A percentile compares a stretch with the other conserved stretches of the same genome.
Conservation (phyloP, 1,140 invertebrate genomes). For the Metopolophium dirhodum region DNA sequence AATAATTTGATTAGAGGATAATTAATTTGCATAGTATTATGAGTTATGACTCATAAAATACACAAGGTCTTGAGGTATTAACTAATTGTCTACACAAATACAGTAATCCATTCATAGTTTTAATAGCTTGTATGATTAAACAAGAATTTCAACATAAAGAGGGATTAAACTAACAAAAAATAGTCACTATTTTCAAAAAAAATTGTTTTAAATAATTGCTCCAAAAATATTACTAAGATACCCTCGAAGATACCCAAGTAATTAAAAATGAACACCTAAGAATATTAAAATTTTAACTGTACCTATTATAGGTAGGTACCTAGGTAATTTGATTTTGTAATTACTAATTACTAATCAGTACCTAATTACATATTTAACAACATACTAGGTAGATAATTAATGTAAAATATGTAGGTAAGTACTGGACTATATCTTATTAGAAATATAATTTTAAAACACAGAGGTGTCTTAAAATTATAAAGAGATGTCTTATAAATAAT, state of each 20-base stretch:
- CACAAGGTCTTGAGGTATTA: background rate
- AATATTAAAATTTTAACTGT: background rate
- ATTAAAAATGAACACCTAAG: background rate
- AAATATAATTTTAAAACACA: no score
- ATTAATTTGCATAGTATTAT: constrained; percentile 1
- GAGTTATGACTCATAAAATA: background rate
- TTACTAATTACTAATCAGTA: background rate
- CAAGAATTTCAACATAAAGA: background rate
- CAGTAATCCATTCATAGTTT: background rate
- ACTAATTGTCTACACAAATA: background rate
- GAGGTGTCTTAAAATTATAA: no score
- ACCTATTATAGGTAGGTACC: background rate
- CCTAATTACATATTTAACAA: background rate
- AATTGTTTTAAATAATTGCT: background rate
- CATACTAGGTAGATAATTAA: background rate
- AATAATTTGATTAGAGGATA: background rate
- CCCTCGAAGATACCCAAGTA: background rate
- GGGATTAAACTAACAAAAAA: no score
- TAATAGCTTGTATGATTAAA: background rate
- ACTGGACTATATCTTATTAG: no score
- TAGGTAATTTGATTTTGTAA: background rate
- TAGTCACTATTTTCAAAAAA: background rate
- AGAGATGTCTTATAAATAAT: no score
- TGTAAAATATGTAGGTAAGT: no score
- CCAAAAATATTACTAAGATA: background rate